A percentile compares a stretch with the other conserved stretches of the same genome.
These are phyloP conservation scores for Anaspis maculata DNA, from an alignment of 2,888 invertebrate species.

Conservation along the genomic window DNA sequence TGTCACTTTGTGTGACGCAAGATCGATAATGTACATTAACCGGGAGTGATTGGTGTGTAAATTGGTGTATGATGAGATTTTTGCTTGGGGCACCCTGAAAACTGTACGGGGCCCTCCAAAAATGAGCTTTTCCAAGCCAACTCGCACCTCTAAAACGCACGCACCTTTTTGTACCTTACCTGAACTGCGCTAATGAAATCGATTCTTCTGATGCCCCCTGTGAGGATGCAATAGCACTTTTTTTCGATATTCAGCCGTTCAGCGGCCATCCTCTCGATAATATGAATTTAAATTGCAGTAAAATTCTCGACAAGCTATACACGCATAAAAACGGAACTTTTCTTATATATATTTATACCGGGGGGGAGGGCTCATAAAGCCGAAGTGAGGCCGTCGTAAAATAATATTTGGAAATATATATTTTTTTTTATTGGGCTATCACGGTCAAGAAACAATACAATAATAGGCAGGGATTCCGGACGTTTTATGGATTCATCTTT, in stretches of 20 bases:
- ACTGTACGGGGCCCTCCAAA: no score
- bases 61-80: no score
- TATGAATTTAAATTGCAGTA: conserved; percentile 16
- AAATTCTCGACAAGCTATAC: conserved; percentile 11
- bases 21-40: no score
- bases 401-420: conserved; percentile 25
- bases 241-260: no score
- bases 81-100: no score
- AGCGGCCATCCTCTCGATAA: no score
- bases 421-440: conserved; percentile 22
- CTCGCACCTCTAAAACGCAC: conserved; percentile 1
- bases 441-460: conserved; percentile 24
- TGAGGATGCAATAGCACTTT: no score
- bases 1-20: no score
- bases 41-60: no score
- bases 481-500: conserved; percentile 22
- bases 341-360: conserved; percentile 8
- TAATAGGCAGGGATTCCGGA: conserved; percentile 18
- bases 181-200: conserved; percentile 14
- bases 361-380: conserved; percentile 18
- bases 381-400: conserved; percentile 21
- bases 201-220: no score
- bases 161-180: conserved; percentile 9
- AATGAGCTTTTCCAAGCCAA: no score
- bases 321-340: conserved; percentile 18